phyloP scores from a whole-genome alignment of 1,140 invertebrate species.

The Micrasema longulum region DNA sequence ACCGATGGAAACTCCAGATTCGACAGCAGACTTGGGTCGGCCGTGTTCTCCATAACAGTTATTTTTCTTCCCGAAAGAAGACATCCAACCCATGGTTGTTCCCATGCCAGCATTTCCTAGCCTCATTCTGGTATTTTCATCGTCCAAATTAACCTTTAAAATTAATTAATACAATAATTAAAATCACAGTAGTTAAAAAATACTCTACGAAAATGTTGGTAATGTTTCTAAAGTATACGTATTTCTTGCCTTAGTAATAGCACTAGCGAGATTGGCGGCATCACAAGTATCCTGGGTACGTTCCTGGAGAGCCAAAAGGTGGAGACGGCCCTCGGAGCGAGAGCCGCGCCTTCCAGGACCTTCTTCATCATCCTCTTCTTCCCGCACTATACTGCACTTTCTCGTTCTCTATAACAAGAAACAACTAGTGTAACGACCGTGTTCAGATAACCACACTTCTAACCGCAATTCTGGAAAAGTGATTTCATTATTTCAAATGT shows the following conservation, averaged over 20 bases:
- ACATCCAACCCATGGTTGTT: conserved; percentile 49
- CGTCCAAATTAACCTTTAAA: conserved; percentile 60
- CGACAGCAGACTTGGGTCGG: conserved; percentile 59
- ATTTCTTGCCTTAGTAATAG: conserved; percentile 44
- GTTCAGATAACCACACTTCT: too few relatives aligned
- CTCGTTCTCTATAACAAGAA: conserved; percentile 70
- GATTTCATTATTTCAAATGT: too few relatives aligned
- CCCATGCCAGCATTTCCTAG: conserved; percentile 53
- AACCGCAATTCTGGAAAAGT: too few relatives aligned
- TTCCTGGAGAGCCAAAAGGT: conserved; percentile 69
- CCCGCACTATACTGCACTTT: conserved; percentile 90
- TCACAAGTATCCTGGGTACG: conserved; percentile 42
- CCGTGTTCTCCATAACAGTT: conserved; percentile 55
- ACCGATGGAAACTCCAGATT: conserved; percentile 50
- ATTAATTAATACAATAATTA: too few relatives aligned
- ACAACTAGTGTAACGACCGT: too few relatives aligned
- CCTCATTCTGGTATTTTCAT: conserved; percentile 54
- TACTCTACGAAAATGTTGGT: background rate
- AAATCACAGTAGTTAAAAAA: too few relatives aligned
- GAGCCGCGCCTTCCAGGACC: conserved; percentile 70
- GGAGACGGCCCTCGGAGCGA: conserved; percentile 73
- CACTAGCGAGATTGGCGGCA: conserved; percentile 26
- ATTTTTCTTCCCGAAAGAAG: conserved; percentile 50
- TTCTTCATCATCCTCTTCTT: conserved; percentile 86
- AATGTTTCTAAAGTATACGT: background rate